A percentile compares a stretch with the other conserved stretches of the same genome.
These are phyloP conservation scores for Hesperophylax magnus DNA, from an alignment of 1,140 invertebrate species.

Conservation along the genomic window DNA sequence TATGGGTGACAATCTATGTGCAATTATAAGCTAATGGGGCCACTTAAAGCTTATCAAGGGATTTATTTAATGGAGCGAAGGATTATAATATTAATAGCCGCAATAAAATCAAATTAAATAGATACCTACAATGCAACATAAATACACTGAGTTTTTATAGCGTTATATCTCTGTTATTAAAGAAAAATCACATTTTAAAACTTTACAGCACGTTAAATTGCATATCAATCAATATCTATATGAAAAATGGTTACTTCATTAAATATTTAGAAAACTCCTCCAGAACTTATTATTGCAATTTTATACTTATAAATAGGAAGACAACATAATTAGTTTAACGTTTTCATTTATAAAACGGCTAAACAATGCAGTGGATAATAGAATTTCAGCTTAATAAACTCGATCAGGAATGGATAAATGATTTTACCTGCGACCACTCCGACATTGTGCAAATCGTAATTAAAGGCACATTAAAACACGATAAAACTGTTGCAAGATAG, in stretches of 20 bases:
- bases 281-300: background rate
- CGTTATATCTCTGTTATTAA: too few species aligned
- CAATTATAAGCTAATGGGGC: background rate
- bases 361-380: background rate
- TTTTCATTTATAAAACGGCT: background rate
- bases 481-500: too few species aligned
- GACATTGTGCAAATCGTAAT: slow-evolving; percentile 4
- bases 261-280: background rate
- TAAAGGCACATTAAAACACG: slow-evolving; percentile 21
- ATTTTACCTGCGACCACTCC: slow-evolving; percentile 38
- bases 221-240: too few species aligned
- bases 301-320: background rate
- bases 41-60: too few species aligned
- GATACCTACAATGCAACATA: too few species aligned
- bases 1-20: too few species aligned
- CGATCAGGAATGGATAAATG: background rate
- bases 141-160: too few species aligned
- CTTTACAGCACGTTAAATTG: too few species aligned
- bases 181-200: too few species aligned
- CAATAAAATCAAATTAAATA: too few species aligned
- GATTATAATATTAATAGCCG: too few species aligned
- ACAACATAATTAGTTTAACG: background rate
- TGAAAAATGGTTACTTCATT: background rate
- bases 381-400: background rate
- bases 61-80: too few species aligned